Base-by-base conservation (phyloP, 2,113 vertebrate genomes). In the Drymodes brunneopygia region DNA sequence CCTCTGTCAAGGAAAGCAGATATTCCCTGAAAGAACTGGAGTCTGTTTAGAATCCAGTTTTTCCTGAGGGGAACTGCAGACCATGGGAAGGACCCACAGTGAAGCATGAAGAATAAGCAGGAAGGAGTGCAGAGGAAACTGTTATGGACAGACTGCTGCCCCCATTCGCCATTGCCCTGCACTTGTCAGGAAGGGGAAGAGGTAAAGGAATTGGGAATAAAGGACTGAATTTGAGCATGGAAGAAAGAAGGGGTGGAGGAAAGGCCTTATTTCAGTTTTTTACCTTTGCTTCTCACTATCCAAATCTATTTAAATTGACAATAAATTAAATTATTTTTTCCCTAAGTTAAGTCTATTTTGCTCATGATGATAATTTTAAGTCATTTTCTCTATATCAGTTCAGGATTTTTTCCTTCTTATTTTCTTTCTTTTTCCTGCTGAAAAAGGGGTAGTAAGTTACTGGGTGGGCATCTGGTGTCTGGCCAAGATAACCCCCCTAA, bases 141-240 rank as follows among this genome's bases (percentile, higher is more conserved):
- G 8, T 17, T 44, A 12, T 0, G 2, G 56, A 36, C 12, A 28
- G 42, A 33, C 17, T 38, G 18, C 10, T 40, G 23, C 8, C 16
- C 15, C 36, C 7, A 14, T 56, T 73, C 18, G 7, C 18, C 7
- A 48, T 35, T 9, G 16, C 14, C 11, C n/a, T 29, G n/a, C 3
- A 2, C 8, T 62, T 10, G 22, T 40, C 4, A 1, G 9, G 53
- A 73, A 3, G 1, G 4, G 23, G 16, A 65, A 15, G 9, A 88
- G 18, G 10, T 38, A 69, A 42, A 66, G 15, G 44, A 58, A 28
- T 12, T 44, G 12, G 19, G 29, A 90, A 87, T 21, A n/a, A 70
- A 70, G 7, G 38, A 72, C 4, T 13, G 12, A 84, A 31, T 5
- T 11, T 67, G 20, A 84, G 11, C 1, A 1, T 58, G 8, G 31